Evolutionary conservation across 2,888 invertebrate species (phyloP).

Genomic region (Phorcus lineatus): DNA sequence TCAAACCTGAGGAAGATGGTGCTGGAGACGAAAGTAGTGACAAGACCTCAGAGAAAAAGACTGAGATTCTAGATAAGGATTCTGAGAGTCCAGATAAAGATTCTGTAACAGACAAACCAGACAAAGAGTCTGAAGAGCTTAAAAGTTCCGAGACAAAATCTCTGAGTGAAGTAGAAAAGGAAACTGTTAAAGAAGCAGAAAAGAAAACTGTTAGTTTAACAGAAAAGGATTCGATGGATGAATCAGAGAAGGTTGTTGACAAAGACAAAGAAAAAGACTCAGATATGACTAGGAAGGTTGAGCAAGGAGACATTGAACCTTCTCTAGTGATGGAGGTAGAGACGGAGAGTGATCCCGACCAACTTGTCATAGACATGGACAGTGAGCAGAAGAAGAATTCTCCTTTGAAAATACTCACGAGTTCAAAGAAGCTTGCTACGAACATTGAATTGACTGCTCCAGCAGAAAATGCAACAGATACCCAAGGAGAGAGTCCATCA

Average conservation of each 20-base stretch:
- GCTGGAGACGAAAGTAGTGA: neutral
- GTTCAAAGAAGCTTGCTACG: neutral
- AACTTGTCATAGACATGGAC: slow-evolving; percentile 41
- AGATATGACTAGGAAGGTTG: neutral
- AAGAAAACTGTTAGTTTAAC: neutral
- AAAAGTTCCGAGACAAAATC: neutral
- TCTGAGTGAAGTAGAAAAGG: neutral
- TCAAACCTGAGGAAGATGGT: neutral
- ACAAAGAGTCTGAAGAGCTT: neutral
- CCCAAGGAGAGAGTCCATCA: too few relatives aligned
- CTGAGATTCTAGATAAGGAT: too few relatives aligned
- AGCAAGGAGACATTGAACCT: slow-evolving; percentile 24
- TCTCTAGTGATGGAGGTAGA: slow-evolving; percentile 47
- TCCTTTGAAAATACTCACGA: neutral
- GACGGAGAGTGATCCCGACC: slow-evolving; percentile 40
- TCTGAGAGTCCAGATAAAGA: too few relatives aligned
- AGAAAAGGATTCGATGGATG: too few relatives aligned
- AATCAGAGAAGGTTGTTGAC: neutral
- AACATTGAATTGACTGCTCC: neutral
- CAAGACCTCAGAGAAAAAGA: neutral
- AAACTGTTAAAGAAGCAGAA: neutral
- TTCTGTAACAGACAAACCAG: neutral
- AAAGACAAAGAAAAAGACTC: neutral
- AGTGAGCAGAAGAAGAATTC: slow-evolving; percentile 18
- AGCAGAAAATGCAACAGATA: too few relatives aligned